These are phyloP conservation scores for Rhyacophila brunnea DNA, from an alignment of 1,140 invertebrate species.

Conservation along the genomic window DNA sequence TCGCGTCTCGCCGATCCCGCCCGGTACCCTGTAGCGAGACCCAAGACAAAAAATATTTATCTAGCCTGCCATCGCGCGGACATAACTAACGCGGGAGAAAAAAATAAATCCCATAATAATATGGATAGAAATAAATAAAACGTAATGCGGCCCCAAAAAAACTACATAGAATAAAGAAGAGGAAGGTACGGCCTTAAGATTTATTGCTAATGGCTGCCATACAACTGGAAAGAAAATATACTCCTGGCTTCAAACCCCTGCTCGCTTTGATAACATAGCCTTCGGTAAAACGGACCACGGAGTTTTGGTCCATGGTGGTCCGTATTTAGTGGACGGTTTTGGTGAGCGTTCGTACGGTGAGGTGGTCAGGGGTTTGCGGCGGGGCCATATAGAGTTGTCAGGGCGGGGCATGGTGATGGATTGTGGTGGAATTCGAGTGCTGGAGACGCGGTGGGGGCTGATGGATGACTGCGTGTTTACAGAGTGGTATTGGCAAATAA, in stretches of 20 bases:
- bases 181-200: constrained; percentile 37
- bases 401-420: constrained; percentile 56
- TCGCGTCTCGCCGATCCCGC: too few relatives aligned
- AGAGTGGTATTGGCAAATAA: neutral
- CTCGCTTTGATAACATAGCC: constrained; percentile 20
- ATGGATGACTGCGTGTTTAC: constrained; percentile 8
- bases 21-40: too few relatives aligned
- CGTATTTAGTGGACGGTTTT: constrained; percentile 34
- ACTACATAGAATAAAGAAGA: neutral
- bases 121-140: constrained; percentile 28
- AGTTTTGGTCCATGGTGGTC: constrained; percentile 23
- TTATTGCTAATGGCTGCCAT: constrained; percentile 46
- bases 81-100: constrained; percentile 17
- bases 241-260: constrained; percentile 38
- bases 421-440: constrained; percentile 36
- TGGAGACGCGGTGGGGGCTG: constrained; percentile 15
- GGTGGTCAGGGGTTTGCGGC: constrained; percentile 39
- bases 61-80: constrained; percentile 1
- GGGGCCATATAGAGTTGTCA: constrained; percentile 55
- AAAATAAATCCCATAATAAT: constrained; percentile 31
- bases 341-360: constrained; percentile 21
- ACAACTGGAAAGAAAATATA: constrained; percentile 46
- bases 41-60: neutral
- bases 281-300: neutral
- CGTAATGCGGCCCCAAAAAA: constrained; percentile 31